Percentiles rank a stretch among this genome's conserved stretches.
These are phyloP conservation scores for Argyrosomus japonicus DNA, from an alignment of 2,113 vertebrate species.

Conservation along the genomic window DNA sequence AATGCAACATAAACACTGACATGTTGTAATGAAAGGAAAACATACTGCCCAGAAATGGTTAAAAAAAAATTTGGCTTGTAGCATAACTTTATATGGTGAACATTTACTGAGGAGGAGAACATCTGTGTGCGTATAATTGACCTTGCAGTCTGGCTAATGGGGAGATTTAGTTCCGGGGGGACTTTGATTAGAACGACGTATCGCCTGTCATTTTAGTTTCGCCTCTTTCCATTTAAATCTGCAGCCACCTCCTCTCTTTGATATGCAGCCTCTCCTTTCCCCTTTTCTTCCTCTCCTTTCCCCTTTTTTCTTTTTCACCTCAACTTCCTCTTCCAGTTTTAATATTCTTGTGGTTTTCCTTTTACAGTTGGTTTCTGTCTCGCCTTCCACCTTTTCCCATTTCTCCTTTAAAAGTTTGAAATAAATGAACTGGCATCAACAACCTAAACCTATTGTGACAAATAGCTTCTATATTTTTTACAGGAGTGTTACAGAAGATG, in stretches of 20 bases:
- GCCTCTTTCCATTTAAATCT: constrained; percentile 67
- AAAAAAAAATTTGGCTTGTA: background rate
- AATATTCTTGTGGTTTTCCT: background rate
- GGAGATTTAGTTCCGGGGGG: constrained; percentile 68
- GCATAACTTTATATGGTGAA: background rate
- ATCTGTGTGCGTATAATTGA: constrained; percentile 69
- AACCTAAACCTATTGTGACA: background rate
- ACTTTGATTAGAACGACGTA: constrained; percentile 69
- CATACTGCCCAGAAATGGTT: background rate
- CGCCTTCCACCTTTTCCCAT: background rate
- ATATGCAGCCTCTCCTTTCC: constrained; percentile 29
- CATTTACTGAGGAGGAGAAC: constrained; percentile 27
- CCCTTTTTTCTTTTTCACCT: constrained; percentile 12
- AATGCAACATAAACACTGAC: background rate
- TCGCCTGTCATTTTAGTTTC: constrained; percentile 77
- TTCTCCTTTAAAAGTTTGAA: background rate
- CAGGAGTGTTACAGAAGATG: background rate
- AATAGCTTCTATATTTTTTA: background rate
- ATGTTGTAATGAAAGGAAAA: background rate
- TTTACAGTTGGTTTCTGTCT: background rate
- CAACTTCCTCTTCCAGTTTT: background rate
- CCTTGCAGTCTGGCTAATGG: constrained; percentile 74
- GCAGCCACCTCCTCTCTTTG: constrained; percentile 34
- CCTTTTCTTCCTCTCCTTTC: background rate
- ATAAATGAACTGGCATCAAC: background rate